Evolutionary conservation across 2,888 invertebrate species (phyloP).

Genomic region (Chromoteleia sp.): DNA sequence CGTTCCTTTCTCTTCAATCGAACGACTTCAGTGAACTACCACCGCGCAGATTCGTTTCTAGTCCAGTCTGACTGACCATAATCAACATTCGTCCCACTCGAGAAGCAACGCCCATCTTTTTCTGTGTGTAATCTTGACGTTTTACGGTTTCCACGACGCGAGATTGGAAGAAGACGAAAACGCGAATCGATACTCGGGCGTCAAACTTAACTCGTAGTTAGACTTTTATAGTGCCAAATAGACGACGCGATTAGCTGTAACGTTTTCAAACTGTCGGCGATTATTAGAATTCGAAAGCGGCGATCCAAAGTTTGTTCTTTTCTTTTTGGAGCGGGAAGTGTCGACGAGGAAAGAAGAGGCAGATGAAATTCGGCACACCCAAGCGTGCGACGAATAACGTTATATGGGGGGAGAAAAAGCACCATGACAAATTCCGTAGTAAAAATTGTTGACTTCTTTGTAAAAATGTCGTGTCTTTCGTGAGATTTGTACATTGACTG

Average conservation of each 20-base stretch:
- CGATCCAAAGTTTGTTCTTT: slow-evolving; percentile 51
- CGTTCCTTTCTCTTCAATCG: slow-evolving; percentile 22
- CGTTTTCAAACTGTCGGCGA: slow-evolving; percentile 51
- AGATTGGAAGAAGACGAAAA: slow-evolving; percentile 26
- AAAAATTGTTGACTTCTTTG: no score
- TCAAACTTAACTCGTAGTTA: slow-evolving; percentile 59
- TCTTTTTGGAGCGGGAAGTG: slow-evolving; percentile 1
- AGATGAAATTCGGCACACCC: no score
- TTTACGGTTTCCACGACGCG: slow-evolving; percentile 15
- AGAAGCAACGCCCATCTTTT: slow-evolving; percentile 43
- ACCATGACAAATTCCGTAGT: no score
- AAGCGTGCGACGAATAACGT: no score
- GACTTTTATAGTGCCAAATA: slow-evolving; percentile 69
- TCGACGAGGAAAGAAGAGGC: no score
- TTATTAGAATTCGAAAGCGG: slow-evolving; percentile 43
- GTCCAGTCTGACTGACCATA: slow-evolving; percentile 60
- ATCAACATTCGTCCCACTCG: slow-evolving; percentile 6
- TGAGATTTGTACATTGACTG: no score
- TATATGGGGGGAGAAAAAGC: no score
- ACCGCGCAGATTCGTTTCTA: slow-evolving; percentile 55
- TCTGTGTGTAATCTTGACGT: slow-evolving; percentile 41
- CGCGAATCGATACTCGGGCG: slow-evolving; percentile 43
- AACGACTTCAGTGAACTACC: slow-evolving; percentile 16
- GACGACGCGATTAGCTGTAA: slow-evolving; percentile 58
- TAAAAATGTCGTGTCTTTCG: no score